Evolutionary conservation across 2,113 vertebrate genomes (phyloP), one percentile per base, ranked within the genome.

Genomic region (Bothrops jararaca): DNA sequence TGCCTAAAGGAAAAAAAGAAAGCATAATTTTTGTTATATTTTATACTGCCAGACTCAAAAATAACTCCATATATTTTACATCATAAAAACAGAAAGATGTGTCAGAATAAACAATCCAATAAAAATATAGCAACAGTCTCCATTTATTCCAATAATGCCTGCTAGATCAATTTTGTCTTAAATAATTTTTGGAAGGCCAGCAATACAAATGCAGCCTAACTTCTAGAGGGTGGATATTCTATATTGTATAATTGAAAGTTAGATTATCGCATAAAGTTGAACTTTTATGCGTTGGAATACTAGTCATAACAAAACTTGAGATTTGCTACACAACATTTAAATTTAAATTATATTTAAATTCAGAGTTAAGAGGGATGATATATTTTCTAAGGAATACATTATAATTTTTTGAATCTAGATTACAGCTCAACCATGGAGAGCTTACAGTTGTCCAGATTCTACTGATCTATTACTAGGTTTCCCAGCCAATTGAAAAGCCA

Each of bases 1-100:
- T 97, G 98, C 92, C 99, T 99, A 95, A 1, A 92, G 93, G 0
- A 91, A 13, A 13, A 54, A 94, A 53, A 52, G 58, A 90, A n/a
- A 3, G 0, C 0, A 57, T 86, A 34, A 10, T 89, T 8, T 22
- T 58, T 20, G 15, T 39, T 42, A 80, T 42, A 39, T 80, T 80
- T 42, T 80, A 80, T 80, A 80, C 6, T 80, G 74, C 34, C 34
- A 80, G 18, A 80, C 74, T 42, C 74, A 80, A 80, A 80, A 80
- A 39, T 22, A 42, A 22, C 34, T 80, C 18, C n/a, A 74, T 34
- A 80, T 80, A 39, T 39, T 39, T 80, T 80, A 42, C 18, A 80
- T 42, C 74, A 80, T 80, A 80, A 80, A 69, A 80, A 80, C 6
- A 80, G 20, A 80, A 80, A 3, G 15, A 80, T 80, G 34, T 39